Evolutionary conservation across 1,140 invertebrate genomes (phyloP).

Genomic region (Leptinotarsa undecemlineata): DNA sequence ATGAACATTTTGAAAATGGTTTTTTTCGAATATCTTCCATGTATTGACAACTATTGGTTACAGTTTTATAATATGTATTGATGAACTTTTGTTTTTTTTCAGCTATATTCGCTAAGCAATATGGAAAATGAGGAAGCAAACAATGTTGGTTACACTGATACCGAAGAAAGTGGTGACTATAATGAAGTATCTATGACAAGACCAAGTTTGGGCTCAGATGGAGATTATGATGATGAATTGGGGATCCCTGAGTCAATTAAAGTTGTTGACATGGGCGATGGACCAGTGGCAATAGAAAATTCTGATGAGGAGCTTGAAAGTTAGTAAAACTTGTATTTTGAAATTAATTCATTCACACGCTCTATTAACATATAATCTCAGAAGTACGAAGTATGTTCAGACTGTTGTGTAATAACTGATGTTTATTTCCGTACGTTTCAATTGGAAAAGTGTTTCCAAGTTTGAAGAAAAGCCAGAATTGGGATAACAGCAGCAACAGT

Average conservation of each 20-base stretch:
- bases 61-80: no score
- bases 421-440: no score
- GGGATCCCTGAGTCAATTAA: slow-evolving; percentile 64
- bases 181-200: slow-evolving; percentile 28
- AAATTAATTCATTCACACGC: neutral
- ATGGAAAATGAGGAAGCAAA: neutral
- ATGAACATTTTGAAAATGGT: no score
- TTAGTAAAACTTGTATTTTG: slow-evolving; percentile 23
- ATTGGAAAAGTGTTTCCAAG: no score
- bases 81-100: no score
- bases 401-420: no score
- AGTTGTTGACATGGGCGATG: slow-evolving; percentile 59
- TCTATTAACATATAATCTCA: neutral
- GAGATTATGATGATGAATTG: slow-evolving; percentile 66
- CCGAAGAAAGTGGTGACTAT: slow-evolving; percentile 21
- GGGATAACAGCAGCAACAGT: no score
- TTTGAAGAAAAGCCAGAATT: no score
- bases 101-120: neutral
- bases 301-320: slow-evolving; percentile 50
- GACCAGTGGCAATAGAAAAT: slow-evolving; percentile 56
- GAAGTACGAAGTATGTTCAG: no score
- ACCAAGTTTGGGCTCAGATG: slow-evolving; percentile 55
- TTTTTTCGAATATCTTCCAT: no score
- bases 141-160: neutral
- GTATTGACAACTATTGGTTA: no score